Evolutionary conservation across 2,888 invertebrate genomes (phyloP), one percentile per base, ranked within the genome.

Genomic region (Euclidia mi): DNA sequence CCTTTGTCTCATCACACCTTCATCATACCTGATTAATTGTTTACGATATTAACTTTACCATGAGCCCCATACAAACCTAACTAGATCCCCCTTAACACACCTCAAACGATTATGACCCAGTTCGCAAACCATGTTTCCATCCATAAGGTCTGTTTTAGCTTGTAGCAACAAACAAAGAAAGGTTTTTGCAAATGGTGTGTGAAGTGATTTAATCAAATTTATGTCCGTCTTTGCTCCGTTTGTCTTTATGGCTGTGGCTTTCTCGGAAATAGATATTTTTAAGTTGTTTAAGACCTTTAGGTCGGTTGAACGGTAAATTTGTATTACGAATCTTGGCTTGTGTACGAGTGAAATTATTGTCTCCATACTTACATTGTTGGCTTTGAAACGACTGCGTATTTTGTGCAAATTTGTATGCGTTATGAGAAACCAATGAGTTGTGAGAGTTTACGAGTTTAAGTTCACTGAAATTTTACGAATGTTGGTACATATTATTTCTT

Each of bases 181-280:
- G 72, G 71, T 71, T 80, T 78, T 76, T 78, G 78, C 84, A 88
- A 89, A 90, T 90, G 88, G 89, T 71, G 87, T 87, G 87, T 88
- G 82, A 89, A 85, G 82, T 85, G 84, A 88, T 86, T 89, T 89
- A 86, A 89, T 88, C 88, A 85, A 84, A 79, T 85, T 85, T 83
- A 83, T 83, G 82, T 81, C 81, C 69, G 80, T 78, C 75, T 72
- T 77, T 73, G 79, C 78, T 80, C 76, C 79, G 75, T 81, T 78
- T 76, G 79, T 81, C 79, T 82, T 83, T 82, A 79, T 77, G 70
- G 74, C 67, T 61, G 73, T 65, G 73, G 66, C 62, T 74, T 74
- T 66, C 40, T 59, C 43, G 62, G 60, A 64, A 71, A 66, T 74
- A 69, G 69, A 65, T 78, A 81, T 81, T 84, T 84, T 79, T 81